Percentiles rank a stretch among this genome's conserved stretches.
phyloP scores from a whole-genome alignment of 2,888 invertebrate genomes.

The Philaethria dido region DNA sequence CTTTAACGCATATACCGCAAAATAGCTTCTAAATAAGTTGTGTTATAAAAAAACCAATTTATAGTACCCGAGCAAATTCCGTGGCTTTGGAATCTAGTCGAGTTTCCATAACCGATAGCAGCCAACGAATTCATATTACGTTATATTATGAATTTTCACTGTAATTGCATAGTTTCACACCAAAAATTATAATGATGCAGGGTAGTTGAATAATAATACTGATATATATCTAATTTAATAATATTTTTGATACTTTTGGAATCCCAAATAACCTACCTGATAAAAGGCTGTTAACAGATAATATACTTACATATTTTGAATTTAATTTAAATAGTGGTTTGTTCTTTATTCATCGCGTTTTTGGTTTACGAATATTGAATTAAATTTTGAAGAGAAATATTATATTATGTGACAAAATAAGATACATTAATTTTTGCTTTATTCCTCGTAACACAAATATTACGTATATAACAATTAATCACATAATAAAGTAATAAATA shows the following conservation, averaged over 20 bases:
- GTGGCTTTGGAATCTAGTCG: background rate
- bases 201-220: background rate
- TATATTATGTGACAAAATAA: no score
- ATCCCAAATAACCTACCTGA: no score
- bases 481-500: no score
- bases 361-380: background rate
- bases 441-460: no score
- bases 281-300: no score
- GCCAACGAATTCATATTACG: background rate
- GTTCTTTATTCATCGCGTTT: no score
- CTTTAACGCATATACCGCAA: background rate
- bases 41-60: slow-evolving; percentile 3
- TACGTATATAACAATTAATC: no score
- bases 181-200: background rate
- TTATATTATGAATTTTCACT: background rate
- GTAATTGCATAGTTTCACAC: slow-evolving; percentile 12
- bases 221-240: no score
- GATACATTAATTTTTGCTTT: background rate
- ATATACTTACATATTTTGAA: no score
- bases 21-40: no score
- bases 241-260: no score
- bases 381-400: background rate
- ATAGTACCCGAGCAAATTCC: slow-evolving; percentile 1
- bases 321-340: no score
- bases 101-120: background rate